Evolutionary conservation across 2,113 vertebrate genomes (phyloP), one percentile per base, ranked within the genome.

Genomic region (Quiscalus mexicanus): DNA sequence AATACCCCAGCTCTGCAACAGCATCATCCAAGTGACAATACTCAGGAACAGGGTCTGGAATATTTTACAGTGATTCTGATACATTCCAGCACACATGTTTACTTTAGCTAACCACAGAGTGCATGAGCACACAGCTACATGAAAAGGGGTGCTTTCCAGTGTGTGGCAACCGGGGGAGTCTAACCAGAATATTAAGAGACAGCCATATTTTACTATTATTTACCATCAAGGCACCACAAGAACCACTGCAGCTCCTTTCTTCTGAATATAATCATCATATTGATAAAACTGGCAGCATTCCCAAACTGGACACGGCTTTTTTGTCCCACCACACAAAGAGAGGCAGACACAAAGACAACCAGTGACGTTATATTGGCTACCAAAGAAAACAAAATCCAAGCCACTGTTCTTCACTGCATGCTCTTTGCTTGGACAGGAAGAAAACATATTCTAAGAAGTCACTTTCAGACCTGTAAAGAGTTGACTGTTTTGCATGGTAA

Each of bases 351-450:
- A 96, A 95, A 96, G 91, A 76, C 78, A 94, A 91, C 31, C 28
- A 58, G 67, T 85, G 91, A 94, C 21, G 30, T 91, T 89, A 91
- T 41, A 63, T 2, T 90, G 93, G 74, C 95, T 81, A 86, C 90
- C 52, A 71, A 81, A 92, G 94, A 89, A 96, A 97, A 95, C 91
- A 94, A 91, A 95, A 85, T 31, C 74, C 74, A 60, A 94, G 84
- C 78, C 67, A 73, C 78, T 73, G 74, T 64, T 93, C 80, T 75
- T 76, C 89, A 39, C 6, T 53, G 75, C 87, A 83, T 18, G 21
- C 82, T 58, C 86, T 74, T 77, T 39, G 70, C 91, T 87, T 30
- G 53, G 77, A 73, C 81, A 95, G 95, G 81, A 84, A 92, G 84
- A 84, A 92, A 90, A 81, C 91, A 89, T 35, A 63, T 49, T 45